Base-by-base conservation (phyloP, 2,113 vertebrate genomes). In the Syngnathus typhle region DNA sequence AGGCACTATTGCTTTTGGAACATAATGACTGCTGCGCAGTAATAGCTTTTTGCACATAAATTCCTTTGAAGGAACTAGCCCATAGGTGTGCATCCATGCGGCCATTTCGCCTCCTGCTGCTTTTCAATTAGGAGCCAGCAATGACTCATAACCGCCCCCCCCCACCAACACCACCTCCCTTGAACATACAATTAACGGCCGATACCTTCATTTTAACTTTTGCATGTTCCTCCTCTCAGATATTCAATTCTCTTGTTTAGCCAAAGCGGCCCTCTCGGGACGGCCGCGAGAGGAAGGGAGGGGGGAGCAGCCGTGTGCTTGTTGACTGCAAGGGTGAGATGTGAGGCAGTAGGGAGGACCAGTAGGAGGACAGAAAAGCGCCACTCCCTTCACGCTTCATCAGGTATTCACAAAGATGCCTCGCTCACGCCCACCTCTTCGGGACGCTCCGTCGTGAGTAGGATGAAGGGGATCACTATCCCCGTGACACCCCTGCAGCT, bases 181-280 rank as follows among this genome's bases (percentile, higher is more conserved):
- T 78, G 67, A 74, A 77, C 77, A 72, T 63, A 71, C 41, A 67
- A 72, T 61, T 71, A 70, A 60, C 70, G 64, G 73, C 74, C 60
- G 16, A 82, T 75, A 81, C 72, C 60, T 61, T 52, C 64, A 46
- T 64, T 63, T 56, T 15, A 21, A 68, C 66, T 61, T 32, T 74
- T 2, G 8, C 23, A 38, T 84, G 85, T 87, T 89, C 86, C 84
- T 32, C 79, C 71, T 70, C 80, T 83, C 77, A 84, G 79, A 84
- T 79, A 83, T 80, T 47, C 76, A 81, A 81, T 84, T 78, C 82
- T 80, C 84, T 76, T 80, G 80, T 86, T 86, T 84, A 75, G 88
- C 80, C 82, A 80, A 88, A 89, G 86, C 85, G 82, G 65, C 75
- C 79, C 87, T 84, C 82, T 39, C 6, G 89, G 83, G 84, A 88